phyloP scores from a whole-genome alignment of 2,888 invertebrate genomes.

The Dyspetes luteomarginatus region DNA sequence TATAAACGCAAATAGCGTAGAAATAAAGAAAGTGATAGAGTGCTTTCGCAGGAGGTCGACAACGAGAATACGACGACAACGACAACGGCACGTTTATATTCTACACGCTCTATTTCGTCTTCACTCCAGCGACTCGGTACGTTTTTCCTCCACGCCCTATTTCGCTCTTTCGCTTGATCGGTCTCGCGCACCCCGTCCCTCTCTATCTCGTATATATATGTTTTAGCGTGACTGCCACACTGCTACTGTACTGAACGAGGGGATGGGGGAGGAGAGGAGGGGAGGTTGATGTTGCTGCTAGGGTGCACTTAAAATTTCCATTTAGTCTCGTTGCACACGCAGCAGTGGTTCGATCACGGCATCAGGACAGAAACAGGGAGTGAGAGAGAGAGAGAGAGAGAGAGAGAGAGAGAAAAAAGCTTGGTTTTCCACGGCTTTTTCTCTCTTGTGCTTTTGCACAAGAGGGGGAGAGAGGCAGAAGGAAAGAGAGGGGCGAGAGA shows the following conservation, averaged over 20 bases:
- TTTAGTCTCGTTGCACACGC: conserved; percentile 71
- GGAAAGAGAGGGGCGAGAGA: neutral
- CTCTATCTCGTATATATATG: conserved; percentile 3
- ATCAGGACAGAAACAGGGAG: conserved; percentile 50
- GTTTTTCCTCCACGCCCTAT: conserved; percentile 64
- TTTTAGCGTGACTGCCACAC: conserved; percentile 46
- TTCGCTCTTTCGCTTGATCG: conserved; percentile 63
- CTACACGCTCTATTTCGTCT: conserved; percentile 62
- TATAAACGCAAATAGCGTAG: conserved; percentile 1
- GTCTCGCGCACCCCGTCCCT: conserved; percentile 22
- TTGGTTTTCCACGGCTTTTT: too few species aligned
- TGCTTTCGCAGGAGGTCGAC: conserved; percentile 40
- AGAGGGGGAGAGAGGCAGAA: conserved; percentile 1
- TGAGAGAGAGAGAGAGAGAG: conserved; percentile 23
- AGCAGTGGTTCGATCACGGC: conserved; percentile 70
- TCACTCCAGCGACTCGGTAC: conserved; percentile 37
- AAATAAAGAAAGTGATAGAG: conserved; percentile 28
- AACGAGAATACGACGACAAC: conserved; percentile 15
- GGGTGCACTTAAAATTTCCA: conserved; percentile 77
- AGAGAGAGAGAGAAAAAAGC: conserved; percentile 38
- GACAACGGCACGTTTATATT: conserved; percentile 58
- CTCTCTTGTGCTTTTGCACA: too few species aligned
- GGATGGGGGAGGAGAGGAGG: conserved; percentile 20
- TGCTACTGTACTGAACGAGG: conserved; percentile 24
- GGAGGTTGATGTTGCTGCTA: conserved; percentile 48